Base-by-base conservation (phyloP, 2,888 invertebrate genomes). In the Notocelia uddmanniana region DNA sequence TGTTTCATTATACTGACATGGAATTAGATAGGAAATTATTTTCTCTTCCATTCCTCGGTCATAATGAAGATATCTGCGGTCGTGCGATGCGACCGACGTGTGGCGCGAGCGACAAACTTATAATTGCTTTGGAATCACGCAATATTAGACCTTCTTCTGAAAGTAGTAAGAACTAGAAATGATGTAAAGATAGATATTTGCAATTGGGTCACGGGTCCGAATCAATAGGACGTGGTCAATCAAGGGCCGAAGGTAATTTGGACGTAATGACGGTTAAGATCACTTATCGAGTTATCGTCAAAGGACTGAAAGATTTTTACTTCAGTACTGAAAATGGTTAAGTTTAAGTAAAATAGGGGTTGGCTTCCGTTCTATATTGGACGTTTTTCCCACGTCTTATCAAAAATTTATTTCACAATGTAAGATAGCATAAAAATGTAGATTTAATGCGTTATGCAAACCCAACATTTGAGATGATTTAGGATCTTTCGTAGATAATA, bases 211-310 rank as follows among this genome's bases (percentile, higher is more conserved):
- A 68, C 67, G 72, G 57, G 59, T 34, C 50, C 48, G 62, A 62
- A 72, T 72, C 68, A 55, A 72, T 72, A 72, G 68, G 52, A 54
- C 62, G 72, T 72, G 68, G 72, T 72, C 72, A 72, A 72, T 72
- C 72, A 72, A 60, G 45, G 58, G 60, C 41, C 54, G 52, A 13
- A 26, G 13, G 55, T 48, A 57, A 55, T 55, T 45, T 45, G 21
- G 3, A 9, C 18, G 52, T 60, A 60, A 68, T 62, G 60, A 60
- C 41, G 68, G 64, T 64, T 64, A 37, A 64, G 21, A 63, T 63
- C 64, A 37, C 37, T 54, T 54, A 64, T 52, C 52, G 34, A 37
- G 64, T 64, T 52, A 64, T 54, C 52, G 13, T 50, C 34, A 15
- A 34, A 64, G 64, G 34, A 0, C 34, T 64, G 21, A 64, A 52